Conservation (phyloP, 2,113 vertebrate genomes). For the Embiotoca jacksoni region DNA sequence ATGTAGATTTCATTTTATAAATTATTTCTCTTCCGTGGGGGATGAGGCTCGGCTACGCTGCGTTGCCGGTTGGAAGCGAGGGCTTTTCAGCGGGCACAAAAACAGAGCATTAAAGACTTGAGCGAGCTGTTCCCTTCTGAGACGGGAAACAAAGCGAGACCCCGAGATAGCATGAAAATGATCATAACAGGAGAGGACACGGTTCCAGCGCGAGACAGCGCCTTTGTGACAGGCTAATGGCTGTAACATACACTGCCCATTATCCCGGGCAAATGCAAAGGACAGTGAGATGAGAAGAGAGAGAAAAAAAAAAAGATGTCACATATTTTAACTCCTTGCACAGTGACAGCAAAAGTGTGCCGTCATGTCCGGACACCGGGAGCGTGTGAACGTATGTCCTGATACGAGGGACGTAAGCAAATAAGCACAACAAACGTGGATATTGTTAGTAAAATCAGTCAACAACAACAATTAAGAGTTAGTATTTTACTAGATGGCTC, state of each 20-base stretch:
- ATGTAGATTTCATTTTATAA: constrained; percentile 79
- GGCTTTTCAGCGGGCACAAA: constrained; percentile 67
- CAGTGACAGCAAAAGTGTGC: constrained; percentile 35
- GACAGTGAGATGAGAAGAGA: constrained; percentile 33
- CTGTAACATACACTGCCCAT: constrained; percentile 64
- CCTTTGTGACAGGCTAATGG: constrained; percentile 71
- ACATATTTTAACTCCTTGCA: not conserved
- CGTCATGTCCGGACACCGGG: not conserved
- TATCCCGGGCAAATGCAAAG: constrained; percentile 45
- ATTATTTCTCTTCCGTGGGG: constrained; percentile 67
- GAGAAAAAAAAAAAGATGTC: constrained; percentile 36
- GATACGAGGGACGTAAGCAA: not conserved
- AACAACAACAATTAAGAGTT: too few species aligned
- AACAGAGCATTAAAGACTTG: constrained; percentile 64
- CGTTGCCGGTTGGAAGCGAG: constrained; percentile 11
- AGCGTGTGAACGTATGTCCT: not conserved
- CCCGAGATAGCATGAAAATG: constrained; percentile 65
- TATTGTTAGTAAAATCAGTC: not conserved
- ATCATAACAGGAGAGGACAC: constrained; percentile 69
- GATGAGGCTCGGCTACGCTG: constrained; percentile 54
- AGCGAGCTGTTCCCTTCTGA: constrained; percentile 63
- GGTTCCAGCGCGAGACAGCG: constrained; percentile 57
- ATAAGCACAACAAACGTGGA: not conserved
- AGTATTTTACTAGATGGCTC: too few species aligned
- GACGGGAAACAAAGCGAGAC: constrained; percentile 67